Evolutionary conservation across 2,888 invertebrate species (phyloP).

Genomic region (Euclidia mi): DNA sequence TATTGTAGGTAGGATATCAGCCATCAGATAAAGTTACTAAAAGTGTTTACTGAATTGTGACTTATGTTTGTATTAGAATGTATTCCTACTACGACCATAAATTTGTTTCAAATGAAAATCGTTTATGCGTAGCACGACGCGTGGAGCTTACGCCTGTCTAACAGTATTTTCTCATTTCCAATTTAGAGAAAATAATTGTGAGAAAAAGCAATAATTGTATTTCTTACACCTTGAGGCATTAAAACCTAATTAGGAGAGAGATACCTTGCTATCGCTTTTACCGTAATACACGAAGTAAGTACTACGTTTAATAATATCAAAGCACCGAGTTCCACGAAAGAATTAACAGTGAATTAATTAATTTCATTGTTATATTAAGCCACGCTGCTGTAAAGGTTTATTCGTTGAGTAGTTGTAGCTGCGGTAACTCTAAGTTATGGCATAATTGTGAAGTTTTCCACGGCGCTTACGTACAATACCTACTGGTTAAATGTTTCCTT

Average conservation of each 20-base stretch:
- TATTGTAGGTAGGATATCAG: constrained; percentile 12
- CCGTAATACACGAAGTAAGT: constrained; percentile 8
- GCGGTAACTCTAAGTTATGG: constrained; percentile 21
- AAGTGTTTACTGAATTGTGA: constrained; percentile 3
- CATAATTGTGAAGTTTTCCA: constrained; percentile 53
- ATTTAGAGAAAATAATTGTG: background rate
- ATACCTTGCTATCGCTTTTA: constrained; percentile 6
- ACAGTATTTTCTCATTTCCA: background rate
- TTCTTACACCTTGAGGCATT: constrained; percentile 11
- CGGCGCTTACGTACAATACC: constrained; percentile 37
- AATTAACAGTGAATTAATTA: constrained; percentile 6
- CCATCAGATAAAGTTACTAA: constrained; percentile 11
- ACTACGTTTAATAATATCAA: background rate
- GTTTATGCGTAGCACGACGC: background rate
- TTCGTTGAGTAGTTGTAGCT: constrained; percentile 25
- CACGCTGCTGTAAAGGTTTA: constrained; percentile 21
- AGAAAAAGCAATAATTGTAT: constrained; percentile 8
- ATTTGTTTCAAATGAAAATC: background rate
- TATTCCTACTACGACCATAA: background rate
- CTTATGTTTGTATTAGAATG: background rate
- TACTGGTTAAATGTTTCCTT: constrained; percentile 62
- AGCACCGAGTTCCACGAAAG: background rate
- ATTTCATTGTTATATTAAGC: constrained; percentile 25
- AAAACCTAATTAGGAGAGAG: constrained; percentile 12
- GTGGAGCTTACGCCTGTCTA: background rate